Conservation (phyloP, 2,113 vertebrate genomes). For the Spheniscus mendiculus region DNA sequence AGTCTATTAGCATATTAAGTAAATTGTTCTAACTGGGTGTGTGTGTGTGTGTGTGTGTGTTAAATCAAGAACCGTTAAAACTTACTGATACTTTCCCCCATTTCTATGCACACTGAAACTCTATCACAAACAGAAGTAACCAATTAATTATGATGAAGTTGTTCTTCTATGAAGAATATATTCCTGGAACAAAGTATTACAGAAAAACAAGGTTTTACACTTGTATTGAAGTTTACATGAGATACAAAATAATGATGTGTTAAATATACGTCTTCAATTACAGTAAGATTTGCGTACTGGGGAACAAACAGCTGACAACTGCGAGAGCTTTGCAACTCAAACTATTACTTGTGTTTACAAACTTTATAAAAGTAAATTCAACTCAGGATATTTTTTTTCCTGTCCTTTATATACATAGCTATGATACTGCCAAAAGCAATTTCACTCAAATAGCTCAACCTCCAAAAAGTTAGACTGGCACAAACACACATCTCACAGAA, state of each 20-base stretch:
- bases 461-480: background rate
- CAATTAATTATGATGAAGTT: background rate
- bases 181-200: background rate
- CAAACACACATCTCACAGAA: background rate
- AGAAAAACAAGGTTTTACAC: background rate
- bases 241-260: background rate
- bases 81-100: background rate
- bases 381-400: background rate
- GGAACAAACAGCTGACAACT: background rate
- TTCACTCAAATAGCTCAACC: background rate
- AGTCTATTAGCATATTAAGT: background rate
- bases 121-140: background rate
- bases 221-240: background rate
- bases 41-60: too few relatives aligned
- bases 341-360: background rate
- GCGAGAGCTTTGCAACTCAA: background rate
- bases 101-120: background rate
- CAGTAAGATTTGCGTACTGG: background rate
- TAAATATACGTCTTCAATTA: background rate
- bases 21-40: background rate
- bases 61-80: background rate
- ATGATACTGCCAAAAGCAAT: background rate
- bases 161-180: background rate
- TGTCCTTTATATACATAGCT: background rate
- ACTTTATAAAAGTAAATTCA: background rate